Evolutionary conservation across 2,797 vertebrate species (phyloP), one percentile per base, ranked within the genome.

Genomic region (Syngnathus rostellatus): DNA sequence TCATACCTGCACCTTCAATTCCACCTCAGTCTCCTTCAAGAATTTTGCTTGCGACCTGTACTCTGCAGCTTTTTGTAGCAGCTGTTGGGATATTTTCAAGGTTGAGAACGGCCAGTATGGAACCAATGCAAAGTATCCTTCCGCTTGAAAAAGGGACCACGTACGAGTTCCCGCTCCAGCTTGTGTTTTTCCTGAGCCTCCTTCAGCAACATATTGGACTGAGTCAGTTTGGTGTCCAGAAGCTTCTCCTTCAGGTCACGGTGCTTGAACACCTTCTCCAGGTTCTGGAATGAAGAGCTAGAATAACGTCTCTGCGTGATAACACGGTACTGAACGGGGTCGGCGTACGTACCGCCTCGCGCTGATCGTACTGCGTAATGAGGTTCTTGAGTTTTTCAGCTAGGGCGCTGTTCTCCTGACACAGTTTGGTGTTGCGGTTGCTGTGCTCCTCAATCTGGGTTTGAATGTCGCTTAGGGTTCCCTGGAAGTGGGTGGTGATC

Each of bases 251-350:
- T 95, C 83, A 99, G 90, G 80, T 99, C 97, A 89, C 94, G 87
- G 86, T 99, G 96, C 76, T 98, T 98, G 89, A 98, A 98, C 75
- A 99, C 94, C 87, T 98, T 98, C 77, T 99, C 94, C 82, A 99
- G 91, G 86, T 99, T 97, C 97, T 93, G 85, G 41, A 79, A 71
- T 41, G 74, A 51, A 74, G 65, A 54, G 40, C 31, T 31, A 31
- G 31, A 31, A 31, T 31, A 31, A 31, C 31, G 31, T 31, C 31
- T 31, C 3, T 31, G 31, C 0, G 31, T 31, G 31, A 31, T 31
- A 31, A 31, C 31, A 31, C 9, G 50, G n/a, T 21, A 7, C 3
- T 17, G 58, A 40, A 19, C 8, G 37, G 31, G 38, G 19, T 9
- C n/a, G 17, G 2, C 14, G 14, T 17, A 31, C 6, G 17, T 86